Evolutionary conservation across 2,888 invertebrate species (phyloP), one percentile per base, ranked within the genome.

Genomic region (Cepaea hortensis): DNA sequence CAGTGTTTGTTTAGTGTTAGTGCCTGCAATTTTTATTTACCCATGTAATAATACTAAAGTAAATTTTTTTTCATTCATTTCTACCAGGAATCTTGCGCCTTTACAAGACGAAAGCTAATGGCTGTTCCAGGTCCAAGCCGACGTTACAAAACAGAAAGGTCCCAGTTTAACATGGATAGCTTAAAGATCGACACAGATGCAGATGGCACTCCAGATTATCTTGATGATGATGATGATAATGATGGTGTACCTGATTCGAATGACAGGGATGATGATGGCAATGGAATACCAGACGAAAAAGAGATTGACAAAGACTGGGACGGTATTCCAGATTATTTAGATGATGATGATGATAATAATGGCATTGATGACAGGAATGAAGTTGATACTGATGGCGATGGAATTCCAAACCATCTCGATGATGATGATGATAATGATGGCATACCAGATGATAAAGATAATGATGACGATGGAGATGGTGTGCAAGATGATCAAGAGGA

Each of bases 361-460:
- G 93, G 93, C 20, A 90, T 91, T 81, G 90, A 89, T 4, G 91
- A 92, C 88, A n/a, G 89, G 68, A 50, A 87, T 15, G 91, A 92
- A 18, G 86, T 88, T 35, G 93, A 93, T 76, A 82, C 88, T 13
- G 93, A 93, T 89, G 91, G 91, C 13, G 93, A 93, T 88, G 92
- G 91, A 0, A 91, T 92, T 77, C 90, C 90, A 4, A 91, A 92
- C 89, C 7, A 90, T 83, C 73, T 90, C 6, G 90, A 90, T 46
- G 87, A 90, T 20, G 91, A 92, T 86, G 88, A 87, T 81, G 92
- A 93, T 89, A 91, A 91, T 46, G 92, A 93, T 87, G 93, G 93
- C 11, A 93, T 93, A 70, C 91, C 92, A 18, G 91, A 93, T 86
- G 35, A 90, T 72, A 81, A 87, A 23, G 92, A 92, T n/a, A 86